Evolutionary conservation across 2,888 invertebrate genomes (phyloP), one percentile per base, ranked within the genome.

Genomic region (Rhaphigaster nebulosa): DNA sequence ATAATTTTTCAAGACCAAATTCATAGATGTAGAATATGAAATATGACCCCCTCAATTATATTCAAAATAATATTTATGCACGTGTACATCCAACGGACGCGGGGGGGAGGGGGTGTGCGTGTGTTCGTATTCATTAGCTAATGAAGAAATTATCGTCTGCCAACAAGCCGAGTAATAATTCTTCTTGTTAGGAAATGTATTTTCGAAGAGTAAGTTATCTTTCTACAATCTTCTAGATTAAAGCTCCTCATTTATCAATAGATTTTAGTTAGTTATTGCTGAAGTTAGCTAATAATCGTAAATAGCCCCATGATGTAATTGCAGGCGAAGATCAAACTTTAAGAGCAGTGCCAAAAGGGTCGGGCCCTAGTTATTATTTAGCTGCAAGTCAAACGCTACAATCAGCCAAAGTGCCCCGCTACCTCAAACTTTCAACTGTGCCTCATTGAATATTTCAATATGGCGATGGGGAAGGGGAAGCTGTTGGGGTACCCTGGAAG

Each of bases 371-470:
- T 38, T 76, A 76, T 76, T 38, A 76, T 76, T 76, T 20, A 76
- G 34, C 70, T 20, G 20, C 34, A 5, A 38, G 70, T 38, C 70
- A 70, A 70, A 70, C 13, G 6, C 6, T 20, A 70, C 70, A 76
- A 76, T 76, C 70, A 76, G 38, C 1, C 38, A 38, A 23, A 76
- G 70, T 76, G 70, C 70, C 23, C 3, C 15, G 2, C 65, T 34
- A 3, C n/a, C 29, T 76, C 70, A 76, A 76, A 76, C 70, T 76
- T 76, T 76, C 34, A 76, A 29, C 70, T 15, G 34, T 2, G 20
- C 20, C 70, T 38, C 70, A 38, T 76, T 76, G 34, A 76, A 76
- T 76, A 76, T 76, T 76, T 76, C 70, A 76, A 76, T 76, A 76
- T 38, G 34, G 70, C 34, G n/a, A 26, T 29, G 0, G 60, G 60